Percentiles rank a stretch among this genome's conserved stretches.
Conservation (phyloP, 2,888 invertebrate genomes). For the Synanthedon myopaeformis region DNA sequence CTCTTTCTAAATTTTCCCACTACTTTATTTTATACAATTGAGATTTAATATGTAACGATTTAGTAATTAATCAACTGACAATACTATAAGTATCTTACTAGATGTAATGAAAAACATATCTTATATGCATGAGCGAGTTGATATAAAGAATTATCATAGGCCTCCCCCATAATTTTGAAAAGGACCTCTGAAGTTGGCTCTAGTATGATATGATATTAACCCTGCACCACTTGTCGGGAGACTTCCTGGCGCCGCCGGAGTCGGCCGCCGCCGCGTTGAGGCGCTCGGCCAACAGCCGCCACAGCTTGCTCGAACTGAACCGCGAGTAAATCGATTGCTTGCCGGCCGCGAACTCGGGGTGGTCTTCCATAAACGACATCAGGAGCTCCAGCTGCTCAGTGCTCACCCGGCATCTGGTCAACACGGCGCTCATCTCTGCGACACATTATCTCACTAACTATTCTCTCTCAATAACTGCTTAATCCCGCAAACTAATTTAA, state of each 20-base stretch:
- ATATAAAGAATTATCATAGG: too few species aligned
- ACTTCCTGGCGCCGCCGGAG: conserved; percentile 50
- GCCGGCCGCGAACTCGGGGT: conserved; percentile 57
- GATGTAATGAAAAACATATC: too few species aligned
- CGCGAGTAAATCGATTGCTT: conserved; percentile 58
- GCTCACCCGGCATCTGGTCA: conserved; percentile 56
- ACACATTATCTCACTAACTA: conserved; percentile 6
- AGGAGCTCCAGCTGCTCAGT: conserved; percentile 52
- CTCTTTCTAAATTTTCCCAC: too few species aligned
- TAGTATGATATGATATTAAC: conserved; percentile 15
- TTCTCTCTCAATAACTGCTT: too few species aligned
- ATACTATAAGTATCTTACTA: too few species aligned
- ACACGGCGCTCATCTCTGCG: conserved; percentile 42
- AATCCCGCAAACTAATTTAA: too few species aligned
- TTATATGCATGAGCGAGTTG: too few species aligned
- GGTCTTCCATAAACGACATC: conserved; percentile 62
- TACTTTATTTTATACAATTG: too few species aligned
- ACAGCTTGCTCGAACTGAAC: conserved; percentile 57
- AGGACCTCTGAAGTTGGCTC: too few species aligned
- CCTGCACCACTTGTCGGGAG: conserved; percentile 62
- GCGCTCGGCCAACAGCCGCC: conserved; percentile 54
- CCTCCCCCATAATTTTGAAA: too few species aligned
- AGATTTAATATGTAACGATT: too few species aligned
- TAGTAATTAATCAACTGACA: too few species aligned
- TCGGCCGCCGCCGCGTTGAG: conserved; percentile 56